Percentiles rank a stretch among this genome's conserved stretches.
These are phyloP conservation scores for Ganaspis brasiliensis DNA, from an alignment of 2,888 invertebrate genomes.

Conservation along the genomic window DNA sequence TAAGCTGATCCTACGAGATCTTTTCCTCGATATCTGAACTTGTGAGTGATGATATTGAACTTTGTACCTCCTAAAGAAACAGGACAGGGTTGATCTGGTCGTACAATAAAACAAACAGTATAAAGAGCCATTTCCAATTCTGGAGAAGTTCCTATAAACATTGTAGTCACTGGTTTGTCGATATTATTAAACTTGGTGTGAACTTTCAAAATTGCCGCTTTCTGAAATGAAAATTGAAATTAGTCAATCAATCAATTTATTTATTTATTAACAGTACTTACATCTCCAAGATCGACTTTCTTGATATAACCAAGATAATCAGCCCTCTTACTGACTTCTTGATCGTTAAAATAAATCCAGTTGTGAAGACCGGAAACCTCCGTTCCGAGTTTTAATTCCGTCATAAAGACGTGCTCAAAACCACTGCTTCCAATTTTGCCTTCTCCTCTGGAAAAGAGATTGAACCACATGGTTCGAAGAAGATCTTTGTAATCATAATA, in stretches of 20 bases:
- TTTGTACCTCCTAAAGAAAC: slow-evolving; percentile 87
- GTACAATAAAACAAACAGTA: slow-evolving; percentile 91
- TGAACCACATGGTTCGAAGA: slow-evolving; percentile 90
- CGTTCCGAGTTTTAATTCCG: slow-evolving; percentile 89
- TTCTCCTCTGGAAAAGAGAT: slow-evolving; percentile 89
- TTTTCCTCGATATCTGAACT: slow-evolving; percentile 88
- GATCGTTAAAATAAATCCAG: slow-evolving; percentile 92
- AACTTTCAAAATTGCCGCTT: slow-evolving; percentile 88
- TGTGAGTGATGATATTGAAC: slow-evolving; percentile 88
- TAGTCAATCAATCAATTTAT: background rate
- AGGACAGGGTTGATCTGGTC: slow-evolving; percentile 88
- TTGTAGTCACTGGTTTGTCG: slow-evolving; percentile 89
- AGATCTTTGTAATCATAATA: slow-evolving; percentile 86
- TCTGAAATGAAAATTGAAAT: slow-evolving; percentile 82
- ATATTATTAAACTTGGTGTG: slow-evolving; percentile 87
- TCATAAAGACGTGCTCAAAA: slow-evolving; percentile 95
- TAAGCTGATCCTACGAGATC: slow-evolving; percentile 91
- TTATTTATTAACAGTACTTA: slow-evolving; percentile 80
- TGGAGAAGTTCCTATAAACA: slow-evolving; percentile 94
- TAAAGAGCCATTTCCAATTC: slow-evolving; percentile 95
- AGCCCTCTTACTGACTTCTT: slow-evolving; percentile 87
- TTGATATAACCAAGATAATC: slow-evolving; percentile 92
- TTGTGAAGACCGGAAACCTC: slow-evolving; percentile 93
- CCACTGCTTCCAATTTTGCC: slow-evolving; percentile 93
- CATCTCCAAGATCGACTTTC: slow-evolving; percentile 87